A percentile compares a stretch with the other conserved stretches of the same genome.
phyloP scores from a whole-genome alignment of 2,888 invertebrate species.

The Chouioia cunea region DNA sequence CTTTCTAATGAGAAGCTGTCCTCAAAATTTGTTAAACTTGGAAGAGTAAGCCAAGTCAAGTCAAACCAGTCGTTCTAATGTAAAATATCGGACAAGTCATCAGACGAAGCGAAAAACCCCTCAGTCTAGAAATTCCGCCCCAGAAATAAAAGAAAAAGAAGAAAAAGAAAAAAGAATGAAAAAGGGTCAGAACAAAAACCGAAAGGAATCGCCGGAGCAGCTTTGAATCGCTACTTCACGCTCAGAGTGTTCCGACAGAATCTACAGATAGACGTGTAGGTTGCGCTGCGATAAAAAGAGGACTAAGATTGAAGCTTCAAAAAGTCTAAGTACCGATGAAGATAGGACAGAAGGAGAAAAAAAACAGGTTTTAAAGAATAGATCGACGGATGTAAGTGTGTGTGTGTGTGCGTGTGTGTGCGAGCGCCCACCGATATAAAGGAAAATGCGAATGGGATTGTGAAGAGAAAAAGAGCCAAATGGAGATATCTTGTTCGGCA shows the following conservation, averaged over 20 bases:
- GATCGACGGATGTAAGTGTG: too few species aligned
- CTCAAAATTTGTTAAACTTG: too few species aligned
- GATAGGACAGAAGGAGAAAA: conserved; percentile 1
- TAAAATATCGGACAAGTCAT: conserved; percentile 1
- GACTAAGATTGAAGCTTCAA: conserved; percentile 8
- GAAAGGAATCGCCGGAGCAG: conserved; percentile 7
- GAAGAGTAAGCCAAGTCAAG: neutral
- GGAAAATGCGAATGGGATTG: conserved; percentile 4
- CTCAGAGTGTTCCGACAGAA: conserved; percentile 17
- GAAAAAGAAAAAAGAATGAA: neutral
- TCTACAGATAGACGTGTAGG: conserved; percentile 4
- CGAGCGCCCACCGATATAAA: conserved; percentile 27
- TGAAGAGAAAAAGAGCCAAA: conserved; percentile 55
- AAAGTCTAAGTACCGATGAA: conserved; percentile 4
- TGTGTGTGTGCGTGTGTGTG: too few species aligned
- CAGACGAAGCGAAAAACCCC: neutral
- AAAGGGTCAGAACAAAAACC: neutral
- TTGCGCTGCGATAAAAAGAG: neutral
- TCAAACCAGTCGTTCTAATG: neutral
- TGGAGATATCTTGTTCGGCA: conserved; percentile 66
- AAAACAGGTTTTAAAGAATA: neutral
- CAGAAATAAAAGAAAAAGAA: neutral
- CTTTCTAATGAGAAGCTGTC: too few species aligned
- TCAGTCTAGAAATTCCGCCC: neutral
- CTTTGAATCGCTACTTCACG: conserved; percentile 19